Conservation (phyloP, 1,140 invertebrate genomes). For the Cheumatopsyche charites region DNA sequence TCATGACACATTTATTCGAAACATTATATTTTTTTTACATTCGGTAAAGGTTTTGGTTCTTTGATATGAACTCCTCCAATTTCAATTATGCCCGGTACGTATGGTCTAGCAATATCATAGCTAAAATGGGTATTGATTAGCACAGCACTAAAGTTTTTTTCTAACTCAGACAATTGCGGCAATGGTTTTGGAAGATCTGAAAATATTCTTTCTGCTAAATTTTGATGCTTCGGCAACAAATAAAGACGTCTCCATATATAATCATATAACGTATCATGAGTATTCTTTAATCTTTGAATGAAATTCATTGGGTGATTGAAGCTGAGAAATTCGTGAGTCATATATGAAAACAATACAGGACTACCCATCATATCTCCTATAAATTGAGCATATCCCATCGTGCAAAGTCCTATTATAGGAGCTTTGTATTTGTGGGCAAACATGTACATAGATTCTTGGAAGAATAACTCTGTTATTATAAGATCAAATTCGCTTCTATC, state of each 20-base stretch:
- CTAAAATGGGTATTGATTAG: conserved; percentile 51
- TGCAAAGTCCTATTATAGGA: conserved; percentile 53
- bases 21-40: conserved; percentile 36
- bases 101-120: conserved; percentile 43
- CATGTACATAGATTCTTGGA: conserved; percentile 57
- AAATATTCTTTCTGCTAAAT: conserved; percentile 53
- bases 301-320: conserved; percentile 46
- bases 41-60: conserved; percentile 49
- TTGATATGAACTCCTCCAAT: conserved; percentile 45
- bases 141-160: conserved; percentile 53
- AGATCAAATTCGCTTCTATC: conserved; percentile 55
- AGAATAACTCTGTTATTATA: conserved; percentile 55
- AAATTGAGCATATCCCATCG: conserved; percentile 55
- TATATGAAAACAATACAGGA: conserved; percentile 52
- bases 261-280: conserved; percentile 39
- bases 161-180: conserved; percentile 52
- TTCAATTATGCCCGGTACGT: conserved; percentile 45
- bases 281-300: conserved; percentile 40
- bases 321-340: conserved; percentile 53
- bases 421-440: conserved; percentile 56
- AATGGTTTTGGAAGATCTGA: conserved; percentile 46
- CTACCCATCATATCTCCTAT: conserved; percentile 55
- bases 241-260: conserved; percentile 37
- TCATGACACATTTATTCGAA: not conserved
- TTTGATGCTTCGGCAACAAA: conserved; percentile 47